Evolutionary conservation across 2,113 vertebrate species (phyloP), one percentile per base, ranked within the genome.

Genomic region (Hypanus sabinus): DNA sequence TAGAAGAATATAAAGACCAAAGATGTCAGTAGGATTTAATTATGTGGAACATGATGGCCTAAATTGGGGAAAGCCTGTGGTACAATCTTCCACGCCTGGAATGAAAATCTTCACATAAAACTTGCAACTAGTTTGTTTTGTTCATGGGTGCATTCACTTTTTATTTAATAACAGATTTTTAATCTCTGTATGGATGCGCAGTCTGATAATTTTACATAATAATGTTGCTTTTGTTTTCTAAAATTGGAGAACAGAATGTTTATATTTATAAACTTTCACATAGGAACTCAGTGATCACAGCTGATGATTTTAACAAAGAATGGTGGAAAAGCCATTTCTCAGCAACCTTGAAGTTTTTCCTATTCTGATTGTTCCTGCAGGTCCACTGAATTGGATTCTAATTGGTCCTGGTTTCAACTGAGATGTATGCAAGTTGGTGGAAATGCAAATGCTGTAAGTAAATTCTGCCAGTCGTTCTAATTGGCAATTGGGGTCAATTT

Each of bases 361-460:
- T 65, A 0, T 68, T 16, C 8, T 68, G 57, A 60, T 55, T 71
- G 10, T 9, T 73, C 20, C 73, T 73, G 68, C 96, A 99, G 99
- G 94, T 99, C 99, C 60, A 99, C 98, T 3, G 99, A 99, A 95
- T 95, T 99, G 95, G 99, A 99, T 96, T 99, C 97, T 24, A 99
- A 98, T 94, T 99, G 99, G 99, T 98, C 98, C 3, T 99, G 99
- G 99, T 99, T 98, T 95, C 99, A 99, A 95, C 94, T 99, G 94
- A 97, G 99, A 36, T 98, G 98, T 95, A 99, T 99, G 98, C 99
- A 99, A 95, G 97, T 99, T 8, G 99, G 99, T 94, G 99, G 99
- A 94, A 99, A 99, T n/a, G 96, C 97, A 30, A 97, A 95, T 0
- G 99, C 98, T 55, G 98, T 99, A 96, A 95, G 99, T 98, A 24